Percentiles rank a stretch among this genome's conserved stretches.
Conservation (phyloP, 2,113 vertebrate genomes). For the Platysternon megacephalum region DNA sequence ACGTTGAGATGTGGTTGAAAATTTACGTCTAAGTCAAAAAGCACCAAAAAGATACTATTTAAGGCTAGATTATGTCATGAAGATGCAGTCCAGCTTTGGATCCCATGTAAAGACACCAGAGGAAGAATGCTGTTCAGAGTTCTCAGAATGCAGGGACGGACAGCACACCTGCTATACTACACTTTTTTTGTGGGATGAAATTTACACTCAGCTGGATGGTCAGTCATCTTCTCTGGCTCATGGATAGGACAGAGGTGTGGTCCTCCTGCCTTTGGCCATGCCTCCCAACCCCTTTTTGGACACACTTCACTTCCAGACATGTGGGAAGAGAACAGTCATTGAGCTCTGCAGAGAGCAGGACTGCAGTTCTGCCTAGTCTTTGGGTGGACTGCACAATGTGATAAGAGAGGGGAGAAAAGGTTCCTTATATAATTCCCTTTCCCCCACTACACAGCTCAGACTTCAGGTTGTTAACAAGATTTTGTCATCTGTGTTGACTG, state of each 20-base stretch:
- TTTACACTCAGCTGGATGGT: no score
- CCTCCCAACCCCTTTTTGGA: neutral
- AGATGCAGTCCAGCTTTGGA: neutral
- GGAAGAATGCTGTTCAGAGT: neutral
- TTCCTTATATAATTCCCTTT: neutral
- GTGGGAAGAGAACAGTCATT: neutral
- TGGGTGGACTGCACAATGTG: neutral
- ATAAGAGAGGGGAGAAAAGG: neutral
- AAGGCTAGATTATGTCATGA: no score
- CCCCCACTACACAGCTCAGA: neutral
- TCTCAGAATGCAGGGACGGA: neutral
- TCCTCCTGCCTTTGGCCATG: neutral
- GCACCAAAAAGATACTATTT: neutral
- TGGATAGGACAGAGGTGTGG: neutral
- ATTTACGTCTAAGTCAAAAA: neutral
- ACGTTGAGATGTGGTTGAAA: neutral
- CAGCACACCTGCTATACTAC: no score
- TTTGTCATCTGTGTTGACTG: neutral
- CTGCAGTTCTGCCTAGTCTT: neutral
- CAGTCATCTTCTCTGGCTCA: no score
- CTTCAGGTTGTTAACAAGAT: neutral
- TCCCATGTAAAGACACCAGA: neutral
- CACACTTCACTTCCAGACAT: neutral
- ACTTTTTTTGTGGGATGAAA: no score
- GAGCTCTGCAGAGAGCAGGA: neutral